Evolutionary conservation across 2,888 invertebrate species (phyloP).

Genomic region (Drosophila peninsularis): DNA sequence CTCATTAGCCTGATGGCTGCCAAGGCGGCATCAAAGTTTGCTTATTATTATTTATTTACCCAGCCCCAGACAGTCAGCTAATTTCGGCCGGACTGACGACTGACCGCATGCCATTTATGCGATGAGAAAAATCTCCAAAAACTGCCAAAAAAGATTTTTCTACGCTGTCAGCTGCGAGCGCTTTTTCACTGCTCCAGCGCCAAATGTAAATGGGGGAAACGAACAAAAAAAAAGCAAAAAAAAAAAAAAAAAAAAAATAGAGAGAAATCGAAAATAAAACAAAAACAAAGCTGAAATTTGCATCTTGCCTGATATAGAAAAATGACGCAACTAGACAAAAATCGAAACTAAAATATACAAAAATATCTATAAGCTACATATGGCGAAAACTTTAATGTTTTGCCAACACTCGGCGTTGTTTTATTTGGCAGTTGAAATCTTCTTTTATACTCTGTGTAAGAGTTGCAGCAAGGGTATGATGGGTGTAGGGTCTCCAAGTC

Average conservation of each 20-base stretch:
- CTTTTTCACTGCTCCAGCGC: conserved; percentile 30
- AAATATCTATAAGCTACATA: conserved; percentile 36
- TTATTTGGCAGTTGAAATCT: conserved; percentile 33
- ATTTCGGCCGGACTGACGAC: conserved; percentile 33
- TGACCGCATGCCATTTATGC: conserved; percentile 44
- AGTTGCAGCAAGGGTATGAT: not conserved
- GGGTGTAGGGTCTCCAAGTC: too few relatives aligned
- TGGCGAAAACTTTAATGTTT: conserved; percentile 37
- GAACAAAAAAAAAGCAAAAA: not conserved
- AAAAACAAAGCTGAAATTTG: conserved; percentile 48
- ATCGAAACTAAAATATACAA: conserved; percentile 29
- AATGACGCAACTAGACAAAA: conserved; percentile 54
- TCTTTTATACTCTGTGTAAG: not conserved
- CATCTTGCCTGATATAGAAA: conserved; percentile 40
- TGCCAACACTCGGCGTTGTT: conserved; percentile 28
- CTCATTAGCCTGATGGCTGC: conserved; percentile 46
- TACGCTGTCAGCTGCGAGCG: conserved; percentile 18
- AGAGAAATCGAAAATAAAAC: conserved; percentile 14
- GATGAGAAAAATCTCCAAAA: conserved; percentile 36
- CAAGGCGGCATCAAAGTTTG: conserved; percentile 31
- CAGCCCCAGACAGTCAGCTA: conserved; percentile 29
- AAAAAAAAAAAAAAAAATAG: not conserved
- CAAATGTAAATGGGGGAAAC: conserved; percentile 44
- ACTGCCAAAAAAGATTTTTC: conserved; percentile 19
- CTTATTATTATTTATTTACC: conserved; percentile 46